Evolutionary conservation across 2,113 vertebrate genomes (phyloP).

Genomic region (Lutjanus erythropterus): DNA sequence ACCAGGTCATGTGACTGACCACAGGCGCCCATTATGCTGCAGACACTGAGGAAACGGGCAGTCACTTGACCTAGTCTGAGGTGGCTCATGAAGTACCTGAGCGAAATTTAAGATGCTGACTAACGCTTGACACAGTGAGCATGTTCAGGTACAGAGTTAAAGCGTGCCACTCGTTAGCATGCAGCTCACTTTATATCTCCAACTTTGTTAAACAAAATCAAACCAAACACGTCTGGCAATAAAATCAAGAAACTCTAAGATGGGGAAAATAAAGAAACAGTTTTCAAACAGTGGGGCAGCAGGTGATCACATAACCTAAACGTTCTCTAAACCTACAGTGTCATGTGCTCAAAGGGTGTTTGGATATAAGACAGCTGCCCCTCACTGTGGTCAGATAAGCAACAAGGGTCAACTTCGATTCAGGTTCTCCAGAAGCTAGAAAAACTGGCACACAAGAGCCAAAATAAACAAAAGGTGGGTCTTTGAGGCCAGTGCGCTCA

Average conservation of each 20-base stretch:
- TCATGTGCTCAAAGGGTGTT: not conserved
- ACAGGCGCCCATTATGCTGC: conserved; percentile 16
- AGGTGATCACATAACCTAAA: conserved; percentile 4
- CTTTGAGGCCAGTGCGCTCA: not conserved
- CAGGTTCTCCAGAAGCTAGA: not conserved
- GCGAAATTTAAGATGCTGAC: conserved; percentile 33
- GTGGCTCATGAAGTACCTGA: conserved; percentile 57
- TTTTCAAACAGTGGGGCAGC: not conserved
- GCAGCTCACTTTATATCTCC: not conserved
- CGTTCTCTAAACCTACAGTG: not conserved
- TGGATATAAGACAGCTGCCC: not conserved
- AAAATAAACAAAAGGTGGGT: not conserved
- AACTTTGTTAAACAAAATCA: conserved; percentile 24
- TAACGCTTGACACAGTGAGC: not conserved
- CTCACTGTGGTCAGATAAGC: not conserved
- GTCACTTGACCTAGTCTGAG: conserved; percentile 7
- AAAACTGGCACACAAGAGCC: not conserved
- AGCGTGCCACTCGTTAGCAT: conserved; percentile 15
- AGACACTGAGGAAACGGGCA: not conserved
- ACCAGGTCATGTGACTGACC: not conserved
- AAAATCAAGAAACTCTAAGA: conserved; percentile 60
- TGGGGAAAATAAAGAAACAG: not conserved
- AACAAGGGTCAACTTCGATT: not conserved
- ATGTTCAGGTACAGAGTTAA: not conserved
- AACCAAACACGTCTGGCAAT: conserved; percentile 40